A percentile compares a stretch with the other conserved stretches of the same genome.
Evolutionary conservation across 2,113 vertebrate species (phyloP).

Genomic region (Chrysemys picta): DNA sequence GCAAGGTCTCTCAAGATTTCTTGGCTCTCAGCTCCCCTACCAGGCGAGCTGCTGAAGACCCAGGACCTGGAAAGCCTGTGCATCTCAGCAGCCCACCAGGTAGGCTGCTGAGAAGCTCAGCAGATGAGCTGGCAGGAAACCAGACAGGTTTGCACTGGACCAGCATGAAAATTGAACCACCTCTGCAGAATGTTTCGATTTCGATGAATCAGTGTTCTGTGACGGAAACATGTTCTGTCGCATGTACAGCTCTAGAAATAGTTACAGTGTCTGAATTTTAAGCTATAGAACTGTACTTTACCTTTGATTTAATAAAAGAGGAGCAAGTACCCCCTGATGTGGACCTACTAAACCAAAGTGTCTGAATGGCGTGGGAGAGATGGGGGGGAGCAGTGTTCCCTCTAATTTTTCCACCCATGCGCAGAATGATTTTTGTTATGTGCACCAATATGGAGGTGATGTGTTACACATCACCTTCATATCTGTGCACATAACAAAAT

Average conservation of each 20-base stretch:
- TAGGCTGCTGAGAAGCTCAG: neutral
- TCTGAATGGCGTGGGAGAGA: neutral
- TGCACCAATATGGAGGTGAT: no score
- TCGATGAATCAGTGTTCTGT: constrained; percentile 17
- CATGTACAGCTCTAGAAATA: neutral
- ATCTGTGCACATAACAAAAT: no score
- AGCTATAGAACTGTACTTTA: neutral
- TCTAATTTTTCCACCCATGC: neutral
- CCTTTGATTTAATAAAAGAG: neutral
- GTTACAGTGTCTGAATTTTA: neutral
- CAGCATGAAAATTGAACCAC: neutral
- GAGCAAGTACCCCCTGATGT: neutral
- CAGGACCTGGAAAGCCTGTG: neutral
- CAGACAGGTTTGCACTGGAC: neutral
- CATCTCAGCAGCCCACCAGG: neutral
- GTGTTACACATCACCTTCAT: no score
- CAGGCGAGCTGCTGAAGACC: neutral
- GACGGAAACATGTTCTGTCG: neutral
- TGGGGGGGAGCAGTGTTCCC: neutral
- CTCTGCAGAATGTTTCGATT: neutral
- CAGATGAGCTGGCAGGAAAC: neutral
- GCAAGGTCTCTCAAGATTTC: neutral
- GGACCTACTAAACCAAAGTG: neutral
- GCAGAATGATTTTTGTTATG: no score
- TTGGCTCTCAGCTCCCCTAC: neutral